A percentile compares a stretch with the other conserved stretches of the same genome.
Conservation (phyloP, 1,140 invertebrate genomes). For the Acarapis woodi region DNA sequence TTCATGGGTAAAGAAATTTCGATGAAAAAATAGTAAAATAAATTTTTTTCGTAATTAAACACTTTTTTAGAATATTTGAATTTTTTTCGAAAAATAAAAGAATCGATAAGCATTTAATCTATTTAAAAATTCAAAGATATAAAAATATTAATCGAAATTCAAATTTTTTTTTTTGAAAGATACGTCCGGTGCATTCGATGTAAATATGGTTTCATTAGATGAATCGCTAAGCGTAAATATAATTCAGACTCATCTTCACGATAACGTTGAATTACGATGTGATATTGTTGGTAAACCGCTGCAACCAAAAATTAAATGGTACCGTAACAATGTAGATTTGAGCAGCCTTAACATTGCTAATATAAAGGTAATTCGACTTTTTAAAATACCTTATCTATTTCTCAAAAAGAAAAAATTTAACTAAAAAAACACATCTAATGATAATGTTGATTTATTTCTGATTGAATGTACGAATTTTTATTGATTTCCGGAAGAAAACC, state of each 20-base stretch:
- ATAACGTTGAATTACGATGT: conserved; percentile 11
- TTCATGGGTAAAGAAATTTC: no score
- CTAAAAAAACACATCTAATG: no score
- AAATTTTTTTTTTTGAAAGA: conserved; percentile 1
- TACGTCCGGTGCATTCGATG: conserved; percentile 1
- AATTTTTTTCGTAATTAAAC: no score
- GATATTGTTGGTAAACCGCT: conserved; percentile 11
- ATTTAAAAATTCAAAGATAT: neutral
- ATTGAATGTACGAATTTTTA: no score
- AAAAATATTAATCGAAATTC: neutral
- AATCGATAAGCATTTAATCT: no score
- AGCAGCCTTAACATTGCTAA: conserved; percentile 2
- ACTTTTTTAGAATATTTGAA: no score
- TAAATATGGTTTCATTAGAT: conserved; percentile 10
- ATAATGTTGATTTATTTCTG: no score
- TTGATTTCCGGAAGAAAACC: no score
- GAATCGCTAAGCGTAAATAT: conserved; percentile 8
- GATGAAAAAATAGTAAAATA: no score
- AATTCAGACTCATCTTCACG: conserved; percentile 10
- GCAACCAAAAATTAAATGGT: conserved; percentile 9
- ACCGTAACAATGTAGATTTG: conserved; percentile 8
- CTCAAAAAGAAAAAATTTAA: no score
- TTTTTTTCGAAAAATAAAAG: no score
- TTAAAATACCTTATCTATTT: no score
- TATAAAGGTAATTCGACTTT: conserved; percentile 10